Evolutionary conservation across 2,113 vertebrate species (phyloP).

Genomic region (Aleadryas rufinucha): DNA sequence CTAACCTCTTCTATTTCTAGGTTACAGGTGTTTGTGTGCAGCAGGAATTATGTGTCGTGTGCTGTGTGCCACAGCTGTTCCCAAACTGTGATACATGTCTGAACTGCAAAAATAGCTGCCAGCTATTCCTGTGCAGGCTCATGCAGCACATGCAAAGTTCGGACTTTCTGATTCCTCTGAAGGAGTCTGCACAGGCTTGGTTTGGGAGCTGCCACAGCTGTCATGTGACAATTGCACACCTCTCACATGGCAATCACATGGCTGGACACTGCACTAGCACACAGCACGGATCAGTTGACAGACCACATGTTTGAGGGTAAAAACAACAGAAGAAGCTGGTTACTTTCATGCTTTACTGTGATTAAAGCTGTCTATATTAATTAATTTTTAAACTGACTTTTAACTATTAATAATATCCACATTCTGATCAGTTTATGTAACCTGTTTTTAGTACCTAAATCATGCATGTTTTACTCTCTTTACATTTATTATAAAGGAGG

Average conservation of each 20-base stretch:
- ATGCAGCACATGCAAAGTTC: not conserved
- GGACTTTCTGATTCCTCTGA: not conserved
- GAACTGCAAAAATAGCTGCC: not conserved
- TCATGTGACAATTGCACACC: fast-evolving
- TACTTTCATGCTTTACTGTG: not conserved
- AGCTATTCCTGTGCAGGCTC: not conserved
- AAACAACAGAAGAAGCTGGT: not conserved
- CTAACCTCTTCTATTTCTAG: not conserved
- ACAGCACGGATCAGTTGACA: fast-evolving
- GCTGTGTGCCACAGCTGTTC: not conserved
- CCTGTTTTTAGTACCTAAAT: not conserved
- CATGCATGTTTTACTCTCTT: not conserved
- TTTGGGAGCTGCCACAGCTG: not conserved
- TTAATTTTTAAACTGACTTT: not conserved
- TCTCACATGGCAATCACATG: not conserved
- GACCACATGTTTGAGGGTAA: not conserved
- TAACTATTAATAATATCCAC: not conserved
- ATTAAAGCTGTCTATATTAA: not conserved
- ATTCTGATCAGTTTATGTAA: not conserved
- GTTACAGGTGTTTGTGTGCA: not conserved
- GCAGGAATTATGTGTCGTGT: not conserved
- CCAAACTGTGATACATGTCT: not conserved
- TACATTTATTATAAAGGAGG: not conserved
- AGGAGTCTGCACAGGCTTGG: not conserved
- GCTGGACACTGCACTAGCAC: not conserved